phyloP scores from a whole-genome alignment of 2,113 vertebrate species.

The Salvelinus alpinus region DNA sequence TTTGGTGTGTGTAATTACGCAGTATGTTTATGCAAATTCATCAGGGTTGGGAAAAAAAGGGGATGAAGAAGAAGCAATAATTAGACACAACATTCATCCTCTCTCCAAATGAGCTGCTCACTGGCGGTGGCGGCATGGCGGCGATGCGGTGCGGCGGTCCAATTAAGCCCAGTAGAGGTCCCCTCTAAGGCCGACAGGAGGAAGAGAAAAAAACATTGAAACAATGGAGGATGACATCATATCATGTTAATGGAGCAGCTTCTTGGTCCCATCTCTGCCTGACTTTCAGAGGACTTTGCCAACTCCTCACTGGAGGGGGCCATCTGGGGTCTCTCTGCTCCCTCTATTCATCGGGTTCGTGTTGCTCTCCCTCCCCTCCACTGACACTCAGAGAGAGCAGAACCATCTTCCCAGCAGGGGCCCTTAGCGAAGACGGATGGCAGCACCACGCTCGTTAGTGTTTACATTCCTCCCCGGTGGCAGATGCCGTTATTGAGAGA shows the following conservation, averaged over 20 bases:
- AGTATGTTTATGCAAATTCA: constrained; percentile 40
- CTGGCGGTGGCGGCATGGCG: constrained; percentile 28
- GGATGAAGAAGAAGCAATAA: constrained; percentile 35
- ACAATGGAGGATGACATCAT: constrained; percentile 47
- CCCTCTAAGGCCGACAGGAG: background rate
- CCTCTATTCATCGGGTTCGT: constrained; percentile 13
- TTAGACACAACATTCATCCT: constrained; percentile 47
- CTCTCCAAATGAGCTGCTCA: constrained; percentile 19
- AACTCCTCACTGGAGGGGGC: constrained; percentile 12
- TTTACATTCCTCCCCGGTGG: background rate
- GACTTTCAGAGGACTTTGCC: constrained; percentile 50
- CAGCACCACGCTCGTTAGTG: background rate
- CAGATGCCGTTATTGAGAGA: constrained; percentile 8
- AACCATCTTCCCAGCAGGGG: constrained; percentile 7
- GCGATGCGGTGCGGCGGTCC: constrained; percentile 26
- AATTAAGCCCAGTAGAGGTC: constrained; percentile 35
- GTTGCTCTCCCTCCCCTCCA: background rate
- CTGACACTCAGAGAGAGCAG: constrained; percentile 3
- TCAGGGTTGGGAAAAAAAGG: constrained; percentile 34
- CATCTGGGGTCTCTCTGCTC: constrained; percentile 22
- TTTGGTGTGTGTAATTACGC: constrained; percentile 23
- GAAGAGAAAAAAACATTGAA: constrained; percentile 14
- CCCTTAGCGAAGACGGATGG: constrained; percentile 12
- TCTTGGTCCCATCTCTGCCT: constrained; percentile 17
- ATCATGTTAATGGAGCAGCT: constrained; percentile 30